Evolutionary conservation across 2,113 vertebrate genomes (phyloP).

Genomic region (Burhinus bistriatus): DNA sequence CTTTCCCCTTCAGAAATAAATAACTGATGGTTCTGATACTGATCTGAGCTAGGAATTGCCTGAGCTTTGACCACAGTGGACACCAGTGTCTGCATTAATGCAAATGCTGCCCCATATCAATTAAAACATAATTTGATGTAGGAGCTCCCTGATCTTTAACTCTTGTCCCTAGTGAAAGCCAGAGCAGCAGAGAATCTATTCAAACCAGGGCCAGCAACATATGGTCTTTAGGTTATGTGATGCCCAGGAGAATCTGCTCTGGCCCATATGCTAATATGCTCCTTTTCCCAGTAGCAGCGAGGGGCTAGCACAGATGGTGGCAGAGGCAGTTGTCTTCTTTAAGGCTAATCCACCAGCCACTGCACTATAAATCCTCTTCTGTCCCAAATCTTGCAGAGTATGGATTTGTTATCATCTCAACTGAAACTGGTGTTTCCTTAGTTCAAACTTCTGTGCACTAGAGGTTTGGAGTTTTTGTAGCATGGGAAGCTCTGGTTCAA

Average conservation of each 20-base stretch:
- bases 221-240: neutral
- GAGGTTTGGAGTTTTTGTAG: neutral
- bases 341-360: neutral
- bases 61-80: neutral
- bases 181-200: neutral
- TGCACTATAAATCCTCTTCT: neutral
- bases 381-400: neutral
- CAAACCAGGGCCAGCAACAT: neutral
- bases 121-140: neutral
- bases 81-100: neutral
- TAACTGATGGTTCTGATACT: neutral
- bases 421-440: neutral
- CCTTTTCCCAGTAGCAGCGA: neutral
- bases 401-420: neutral
- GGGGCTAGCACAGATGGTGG: conserved; percentile 14
- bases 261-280: neutral
- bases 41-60: neutral
- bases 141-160: neutral
- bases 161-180: conserved; percentile 22
- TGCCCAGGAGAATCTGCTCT: conserved; percentile 8
- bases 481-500: neutral
- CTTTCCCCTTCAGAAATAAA: neutral
- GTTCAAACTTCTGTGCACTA: neutral
- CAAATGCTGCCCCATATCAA: neutral
- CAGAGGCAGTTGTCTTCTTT: neutral